phyloP scores from a whole-genome alignment of 2,797 vertebrate genomes.

The Prunella strophiata region DNA sequence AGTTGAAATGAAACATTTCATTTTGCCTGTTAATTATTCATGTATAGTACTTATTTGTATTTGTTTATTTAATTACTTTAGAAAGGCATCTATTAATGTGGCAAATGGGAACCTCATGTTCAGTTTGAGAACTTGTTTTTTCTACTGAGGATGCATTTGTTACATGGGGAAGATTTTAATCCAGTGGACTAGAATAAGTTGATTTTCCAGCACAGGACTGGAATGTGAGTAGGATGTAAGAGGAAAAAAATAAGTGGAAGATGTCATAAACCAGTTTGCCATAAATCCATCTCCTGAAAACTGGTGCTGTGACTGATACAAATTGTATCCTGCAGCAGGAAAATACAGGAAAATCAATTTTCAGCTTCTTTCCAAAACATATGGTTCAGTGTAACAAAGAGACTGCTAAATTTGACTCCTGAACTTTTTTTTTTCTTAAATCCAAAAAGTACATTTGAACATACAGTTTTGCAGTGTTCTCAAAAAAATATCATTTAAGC shows the following conservation, averaged over 20 bases:
- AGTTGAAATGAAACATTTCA: slow-evolving; percentile 22
- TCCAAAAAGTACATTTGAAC: background rate
- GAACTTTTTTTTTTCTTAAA: background rate
- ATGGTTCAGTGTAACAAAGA: background rate
- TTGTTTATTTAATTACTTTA: slow-evolving; percentile 34
- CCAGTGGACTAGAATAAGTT: background rate
- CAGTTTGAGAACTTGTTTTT: background rate
- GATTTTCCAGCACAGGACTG: background rate
- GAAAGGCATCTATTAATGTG: background rate
- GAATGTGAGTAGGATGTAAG: background rate
- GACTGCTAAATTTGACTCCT: background rate
- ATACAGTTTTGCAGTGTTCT: background rate
- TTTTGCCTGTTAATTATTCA: slow-evolving; percentile 24
- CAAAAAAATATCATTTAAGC: background rate
- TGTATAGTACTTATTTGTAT: background rate
- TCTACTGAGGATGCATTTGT: background rate
- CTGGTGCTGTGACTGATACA: background rate
- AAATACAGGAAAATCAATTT: background rate
- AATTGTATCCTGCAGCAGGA: background rate
- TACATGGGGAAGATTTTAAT: background rate
- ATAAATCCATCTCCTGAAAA: background rate
- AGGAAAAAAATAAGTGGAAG: background rate
- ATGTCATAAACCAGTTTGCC: background rate
- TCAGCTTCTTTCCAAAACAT: background rate
- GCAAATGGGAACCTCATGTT: background rate